These are phyloP conservation scores for Ptilonorhynchus violaceus DNA, from an alignment of 2,113 vertebrate genomes.

Conservation along the genomic window DNA sequence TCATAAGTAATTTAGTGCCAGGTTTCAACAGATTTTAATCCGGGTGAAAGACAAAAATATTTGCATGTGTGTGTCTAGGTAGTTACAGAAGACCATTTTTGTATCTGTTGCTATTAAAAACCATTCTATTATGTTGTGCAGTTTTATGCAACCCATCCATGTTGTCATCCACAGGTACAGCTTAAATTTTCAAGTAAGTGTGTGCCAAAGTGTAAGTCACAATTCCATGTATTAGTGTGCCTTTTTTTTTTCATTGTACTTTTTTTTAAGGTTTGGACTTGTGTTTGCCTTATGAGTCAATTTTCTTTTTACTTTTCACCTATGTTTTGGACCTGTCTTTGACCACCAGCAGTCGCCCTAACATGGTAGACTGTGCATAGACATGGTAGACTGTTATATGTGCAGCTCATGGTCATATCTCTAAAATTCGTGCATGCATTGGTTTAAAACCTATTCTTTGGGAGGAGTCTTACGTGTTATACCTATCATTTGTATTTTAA, in stretches of 20 bases:
- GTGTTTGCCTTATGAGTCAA: neutral
- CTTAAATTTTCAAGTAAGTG: neutral
- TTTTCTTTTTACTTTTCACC: neutral
- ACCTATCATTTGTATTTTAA: neutral
- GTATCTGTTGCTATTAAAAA: neutral
- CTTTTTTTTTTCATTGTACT: neutral
- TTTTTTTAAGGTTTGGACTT: neutral
- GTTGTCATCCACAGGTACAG: neutral
- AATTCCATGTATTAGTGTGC: neutral
- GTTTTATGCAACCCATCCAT: neutral
- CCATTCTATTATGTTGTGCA: neutral
- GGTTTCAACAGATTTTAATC: neutral
- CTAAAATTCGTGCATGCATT: neutral
- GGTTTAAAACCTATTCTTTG: neutral
- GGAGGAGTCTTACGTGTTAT: accelerated
- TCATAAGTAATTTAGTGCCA: neutral
- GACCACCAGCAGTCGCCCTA: neutral
- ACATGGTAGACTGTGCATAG: accelerated
- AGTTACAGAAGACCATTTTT: neutral
- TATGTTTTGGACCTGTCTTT: neutral
- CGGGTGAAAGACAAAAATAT: neutral
- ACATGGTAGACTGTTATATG: accelerated
- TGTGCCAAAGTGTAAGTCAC: neutral
- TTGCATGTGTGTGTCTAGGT: neutral
- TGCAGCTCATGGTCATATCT: neutral